Base-by-base conservation (phyloP, 1,140 invertebrate genomes). In the Stegodyphus dumicola region DNA sequence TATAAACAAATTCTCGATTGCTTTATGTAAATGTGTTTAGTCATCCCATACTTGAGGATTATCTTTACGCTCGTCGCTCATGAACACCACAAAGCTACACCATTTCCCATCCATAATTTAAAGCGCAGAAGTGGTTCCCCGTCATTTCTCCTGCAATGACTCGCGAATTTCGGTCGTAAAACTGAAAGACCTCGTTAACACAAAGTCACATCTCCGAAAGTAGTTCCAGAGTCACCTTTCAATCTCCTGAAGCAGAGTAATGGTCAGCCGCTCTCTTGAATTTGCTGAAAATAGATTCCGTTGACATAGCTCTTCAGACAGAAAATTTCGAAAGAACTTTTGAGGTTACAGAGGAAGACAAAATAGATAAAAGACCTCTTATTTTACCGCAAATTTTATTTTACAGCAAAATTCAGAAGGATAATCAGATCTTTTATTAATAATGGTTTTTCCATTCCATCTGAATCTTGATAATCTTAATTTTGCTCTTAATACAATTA, bases 161-260 rank as follows among this genome's bases (percentile, higher is more conserved):
- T 49, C 10, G 10, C 33, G 15, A 3, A 11, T 71, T 2, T 10
- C 49, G 69, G 11, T 33, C 11, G 13, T 51, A 15, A n/a, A 52
- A 71, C 13, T 71, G 49, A 51, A 71, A 71, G 69, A 71, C n/a
- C 69, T 71, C 69, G 69, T 71, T 71, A 71, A 51, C 13, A 17
- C 13, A 15, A 51, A 11, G 15, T 71, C 13, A n/a, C 11, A 6
- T 5, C 48, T 70, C 67, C 7, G n/a, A 71, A 71, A 51, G 48
- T 71, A 71, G 48, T 71, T 52, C 48, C 7, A 51, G 52, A 71
- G 69, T 51, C 48, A 51, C 7, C 51, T 67, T 51, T 51, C 6
- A 71, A 51, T 11, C 13, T 71, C 49, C 9, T 71, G 10, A 51
- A 71, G 11, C 7, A 15, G 48, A 11, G 48, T 71, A 71, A 71